A percentile compares a stretch with the other conserved stretches of the same genome.
These are phyloP conservation scores for Ariopsis seemanni DNA, from an alignment of 2,113 vertebrate genomes.

Conservation along the genomic window DNA sequence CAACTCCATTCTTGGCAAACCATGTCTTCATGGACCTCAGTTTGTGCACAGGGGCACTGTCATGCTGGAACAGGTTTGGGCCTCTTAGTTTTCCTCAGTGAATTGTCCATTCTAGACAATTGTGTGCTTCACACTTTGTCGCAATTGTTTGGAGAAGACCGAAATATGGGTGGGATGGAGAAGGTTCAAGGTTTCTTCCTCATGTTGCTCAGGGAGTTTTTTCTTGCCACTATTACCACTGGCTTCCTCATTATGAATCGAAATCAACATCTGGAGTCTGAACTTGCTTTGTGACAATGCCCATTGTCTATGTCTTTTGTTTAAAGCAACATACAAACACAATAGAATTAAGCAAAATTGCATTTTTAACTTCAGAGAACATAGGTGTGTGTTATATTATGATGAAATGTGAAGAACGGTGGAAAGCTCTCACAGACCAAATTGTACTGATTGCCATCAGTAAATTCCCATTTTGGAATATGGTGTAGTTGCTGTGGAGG, in stretches of 20 bases:
- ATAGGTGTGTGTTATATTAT: neutral
- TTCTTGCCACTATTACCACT: neutral
- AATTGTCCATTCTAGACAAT: neutral
- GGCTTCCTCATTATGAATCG: neutral
- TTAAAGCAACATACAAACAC: neutral
- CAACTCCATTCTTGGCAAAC: neutral
- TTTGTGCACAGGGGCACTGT: neutral
- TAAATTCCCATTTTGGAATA: neutral
- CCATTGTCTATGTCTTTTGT: too few species aligned
- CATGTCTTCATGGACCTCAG: neutral
- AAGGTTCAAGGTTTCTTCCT: neutral
- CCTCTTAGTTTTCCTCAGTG: neutral
- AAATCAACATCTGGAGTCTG: neutral
- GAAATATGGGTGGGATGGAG: neutral
- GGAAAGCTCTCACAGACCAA: neutral
- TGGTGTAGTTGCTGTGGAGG: neutral
- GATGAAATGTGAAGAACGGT: neutral
- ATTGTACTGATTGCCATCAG: neutral
- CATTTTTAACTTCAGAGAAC: neutral
- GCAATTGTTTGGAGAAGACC: neutral
- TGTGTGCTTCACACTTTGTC: neutral
- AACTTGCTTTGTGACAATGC: neutral
- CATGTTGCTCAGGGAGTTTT: neutral
- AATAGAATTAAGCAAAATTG: neutral
- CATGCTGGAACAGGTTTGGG: neutral